Evolutionary conservation across 2,797 vertebrate genomes (phyloP).

Genomic region (Basileuterus tristriatus): DNA sequence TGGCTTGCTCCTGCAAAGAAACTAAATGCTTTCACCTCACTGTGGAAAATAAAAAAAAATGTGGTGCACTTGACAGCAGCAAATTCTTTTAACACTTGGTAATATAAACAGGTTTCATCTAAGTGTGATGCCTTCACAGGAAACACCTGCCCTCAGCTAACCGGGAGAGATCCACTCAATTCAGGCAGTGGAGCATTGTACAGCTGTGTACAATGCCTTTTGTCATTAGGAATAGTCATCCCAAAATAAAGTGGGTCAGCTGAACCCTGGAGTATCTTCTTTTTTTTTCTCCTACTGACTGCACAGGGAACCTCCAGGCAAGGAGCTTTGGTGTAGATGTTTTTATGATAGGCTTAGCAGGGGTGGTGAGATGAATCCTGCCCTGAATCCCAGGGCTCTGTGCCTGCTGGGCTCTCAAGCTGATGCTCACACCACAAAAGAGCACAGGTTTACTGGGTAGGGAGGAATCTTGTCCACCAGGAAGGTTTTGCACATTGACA

Average conservation of each 20-base stretch:
- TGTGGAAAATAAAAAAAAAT: neutral
- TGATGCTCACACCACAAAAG: neutral
- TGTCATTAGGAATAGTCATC: neutral
- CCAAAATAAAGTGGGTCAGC: neutral
- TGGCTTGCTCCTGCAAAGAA: constrained; percentile 8
- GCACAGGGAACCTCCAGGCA: neutral
- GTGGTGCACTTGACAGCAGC: neutral
- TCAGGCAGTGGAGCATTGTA: neutral
- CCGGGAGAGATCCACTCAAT: neutral
- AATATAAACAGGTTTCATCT: neutral
- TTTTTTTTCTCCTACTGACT: neutral
- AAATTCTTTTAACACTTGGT: constrained; percentile 4
- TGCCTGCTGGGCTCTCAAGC: neutral
- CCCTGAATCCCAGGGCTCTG: neutral
- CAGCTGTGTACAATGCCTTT: neutral
- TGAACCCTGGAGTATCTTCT: neutral
- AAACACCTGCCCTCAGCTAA: neutral
- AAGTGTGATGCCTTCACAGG: neutral
- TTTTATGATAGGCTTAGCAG: neutral
- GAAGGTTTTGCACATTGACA: neutral
- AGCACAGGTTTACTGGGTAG: neutral
- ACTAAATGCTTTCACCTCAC: constrained; percentile 20
- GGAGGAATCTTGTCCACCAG: neutral
- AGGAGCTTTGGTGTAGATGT: neutral
- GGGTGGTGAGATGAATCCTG: neutral